Percentiles rank a stretch among this genome's conserved stretches.
phyloP scores from a whole-genome alignment of 2,113 vertebrate genomes.

The Hemibagrus wyckioides region DNA sequence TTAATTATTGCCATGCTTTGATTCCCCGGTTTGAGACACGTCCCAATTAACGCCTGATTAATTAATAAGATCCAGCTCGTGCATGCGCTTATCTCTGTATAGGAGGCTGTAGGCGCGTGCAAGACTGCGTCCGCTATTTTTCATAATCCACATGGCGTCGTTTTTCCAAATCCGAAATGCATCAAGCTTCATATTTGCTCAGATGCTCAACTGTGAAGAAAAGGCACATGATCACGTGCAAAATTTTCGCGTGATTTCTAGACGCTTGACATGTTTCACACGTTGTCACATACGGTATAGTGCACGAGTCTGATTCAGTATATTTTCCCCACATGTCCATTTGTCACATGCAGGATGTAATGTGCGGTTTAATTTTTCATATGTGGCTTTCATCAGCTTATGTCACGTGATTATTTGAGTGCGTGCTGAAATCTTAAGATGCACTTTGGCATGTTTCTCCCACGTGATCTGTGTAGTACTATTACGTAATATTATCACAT shows the following conservation, averaged over 20 bases:
- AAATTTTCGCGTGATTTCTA: not conserved
- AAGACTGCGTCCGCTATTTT: not conserved
- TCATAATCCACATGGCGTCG: not conserved
- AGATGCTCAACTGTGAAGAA: too few species aligned
- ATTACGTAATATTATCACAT: not conserved
- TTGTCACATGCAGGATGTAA: too few species aligned
- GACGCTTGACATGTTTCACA: not conserved
- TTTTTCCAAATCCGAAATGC: not conserved
- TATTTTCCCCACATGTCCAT: not conserved
- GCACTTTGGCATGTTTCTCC: not conserved
- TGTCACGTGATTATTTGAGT: not conserved
- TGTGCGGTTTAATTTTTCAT: not conserved
- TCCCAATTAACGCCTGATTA: not conserved
- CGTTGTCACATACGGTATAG: not conserved
- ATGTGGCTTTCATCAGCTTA: too few species aligned
- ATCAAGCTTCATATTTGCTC: not conserved
- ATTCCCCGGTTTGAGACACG: not conserved
- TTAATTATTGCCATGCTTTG: not conserved
- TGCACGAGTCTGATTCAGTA: too few species aligned
- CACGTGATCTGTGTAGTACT: not conserved
- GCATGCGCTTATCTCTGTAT: not conserved
- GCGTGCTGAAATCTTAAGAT: not conserved
- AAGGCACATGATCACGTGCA: too few species aligned
- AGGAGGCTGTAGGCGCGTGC: not conserved
- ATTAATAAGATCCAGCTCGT: not conserved